phyloP scores from a whole-genome alignment of 2,113 vertebrate genomes.

The Trichechus manatus region DNA sequence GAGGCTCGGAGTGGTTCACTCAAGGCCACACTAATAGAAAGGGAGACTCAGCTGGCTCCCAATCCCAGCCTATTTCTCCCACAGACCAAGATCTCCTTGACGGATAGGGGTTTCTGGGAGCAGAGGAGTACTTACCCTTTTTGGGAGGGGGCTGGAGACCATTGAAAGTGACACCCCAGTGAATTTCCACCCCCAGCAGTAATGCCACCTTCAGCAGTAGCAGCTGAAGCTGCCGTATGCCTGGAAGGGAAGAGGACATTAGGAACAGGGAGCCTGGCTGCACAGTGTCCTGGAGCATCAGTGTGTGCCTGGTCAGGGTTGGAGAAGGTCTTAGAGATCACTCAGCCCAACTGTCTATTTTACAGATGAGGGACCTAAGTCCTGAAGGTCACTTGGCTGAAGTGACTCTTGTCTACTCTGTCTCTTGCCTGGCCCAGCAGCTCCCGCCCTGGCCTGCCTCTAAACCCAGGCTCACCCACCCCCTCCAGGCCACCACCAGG shows the following conservation, averaged over 20 bases:
- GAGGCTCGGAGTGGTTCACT: not conserved
- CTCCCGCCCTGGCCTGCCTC: not conserved
- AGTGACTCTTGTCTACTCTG: not conserved
- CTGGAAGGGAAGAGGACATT: slow-evolving; percentile 80
- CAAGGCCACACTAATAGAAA: not conserved
- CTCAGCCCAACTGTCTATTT: not conserved
- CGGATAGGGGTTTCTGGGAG: not conserved
- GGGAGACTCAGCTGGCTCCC: not conserved
- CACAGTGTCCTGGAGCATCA: not conserved
- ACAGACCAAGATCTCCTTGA: not conserved
- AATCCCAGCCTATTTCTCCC: not conserved
- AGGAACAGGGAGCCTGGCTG: not conserved
- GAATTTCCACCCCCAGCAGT: slow-evolving; percentile 95
- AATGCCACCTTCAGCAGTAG: slow-evolving; percentile 95
- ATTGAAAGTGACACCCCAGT: slow-evolving; percentile 91
- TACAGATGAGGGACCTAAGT: not conserved
- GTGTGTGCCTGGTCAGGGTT: not conserved
- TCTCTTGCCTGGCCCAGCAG: not conserved
- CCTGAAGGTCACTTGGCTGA: not conserved
- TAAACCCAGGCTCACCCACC: not conserved
- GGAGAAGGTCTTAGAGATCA: not conserved
- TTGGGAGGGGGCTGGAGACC: slow-evolving; percentile 89
- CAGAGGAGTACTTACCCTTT: slow-evolving; percentile 69
- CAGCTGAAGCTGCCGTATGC: slow-evolving; percentile 97
- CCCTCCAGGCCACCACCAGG: not conserved